Base-by-base conservation (phyloP, 2,888 invertebrate genomes). In the Erebia aethiops region DNA sequence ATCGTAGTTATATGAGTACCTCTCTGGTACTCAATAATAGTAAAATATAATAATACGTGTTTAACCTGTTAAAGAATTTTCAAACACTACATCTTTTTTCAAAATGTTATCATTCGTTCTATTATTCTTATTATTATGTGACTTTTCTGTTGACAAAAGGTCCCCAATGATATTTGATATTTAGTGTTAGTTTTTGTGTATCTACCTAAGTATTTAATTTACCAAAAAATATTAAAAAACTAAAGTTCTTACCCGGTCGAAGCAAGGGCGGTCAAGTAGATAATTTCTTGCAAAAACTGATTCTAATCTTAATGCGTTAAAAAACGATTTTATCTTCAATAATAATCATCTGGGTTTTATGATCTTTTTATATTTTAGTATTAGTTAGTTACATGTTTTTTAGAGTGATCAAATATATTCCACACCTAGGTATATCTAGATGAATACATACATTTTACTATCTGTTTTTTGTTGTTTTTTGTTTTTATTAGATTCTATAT, bases 201-300 rank as follows among this genome's bases (percentile, higher is more conserved):
- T 3, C 26, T 26, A 1, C 1, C 1, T 26, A 2, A 1, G 1
- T 49, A 49, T 51, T 51, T n/a, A 2, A 51, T 51, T 51, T 1
- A 51, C 5, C 49, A 51, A 52, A 52, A 21, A 56, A 56, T 21
- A 26, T 7, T 14, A 26, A 11, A 57, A 57, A 62, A 49, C 5
- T 14, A 2, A 46, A 21, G 43, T 49, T 18, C 26, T 62, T 49
- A 60, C 41, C 60, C 60, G 60, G 60, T 60, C 60, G 11, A 43
- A 60, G 41, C 60, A 60, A 60, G 43, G 60, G 60, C 60, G 60
- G 11, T 60, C 21, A 35, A 58, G n/a, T 58, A 58, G 57, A 58
- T 58, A 14, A 58, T 58, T 58, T 35, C n/a, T 14, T 14, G 14
- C 57, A 58, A 57, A 35, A 58, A 14, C 57, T 14, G 57, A 58